Evolutionary conservation across 2,113 vertebrate species (phyloP), one percentile per base, ranked within the genome.

Genomic region (Aphyosemion australe): DNA sequence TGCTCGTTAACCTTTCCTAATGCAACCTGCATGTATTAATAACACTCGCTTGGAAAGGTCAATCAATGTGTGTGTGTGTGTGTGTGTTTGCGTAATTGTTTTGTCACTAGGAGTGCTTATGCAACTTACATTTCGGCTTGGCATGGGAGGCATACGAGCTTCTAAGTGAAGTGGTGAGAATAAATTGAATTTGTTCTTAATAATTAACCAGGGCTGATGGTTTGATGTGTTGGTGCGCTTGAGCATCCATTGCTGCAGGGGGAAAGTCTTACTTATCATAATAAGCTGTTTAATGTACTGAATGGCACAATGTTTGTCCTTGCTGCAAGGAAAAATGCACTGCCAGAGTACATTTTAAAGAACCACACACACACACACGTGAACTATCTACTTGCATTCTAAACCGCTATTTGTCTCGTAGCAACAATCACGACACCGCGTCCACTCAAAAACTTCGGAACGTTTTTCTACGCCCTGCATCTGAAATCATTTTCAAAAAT

Each of bases 1-100:
- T 78, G 80, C 88, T 92, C 52, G 78, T 93, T 93, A 93, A 93
- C 90, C 90, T 93, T 92, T 93, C 72, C 74, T 89, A 87, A 91
- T 90, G 84, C 72, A 53, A 79, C 53, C 83, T 80, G 82, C 83
- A 85, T 83, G 88, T 89, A 92, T 92, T 92, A 92, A 91, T 92
- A 89, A 90, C 80, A 80, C 73, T 83, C 83, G 48, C 72, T 43
- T 13, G 80, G 78, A 92, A 92, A 93, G 91, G 92, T 91, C 90
- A 91, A 86, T 87, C 84, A 50, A 83, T 88, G 82, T 69, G 52
- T 69, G 69, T 74, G 61, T 70, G 47, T 12, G 14, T 53, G 72
- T 70, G 71, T 78, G 63, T 75, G 69, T 68, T 65, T 73, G 83
- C 83, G 70, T 83, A 83, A 82, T 79, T 86, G 85, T n/a, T 91